Conservation (phyloP, 2,888 invertebrate species). For the Teinopalpus imperialis region DNA sequence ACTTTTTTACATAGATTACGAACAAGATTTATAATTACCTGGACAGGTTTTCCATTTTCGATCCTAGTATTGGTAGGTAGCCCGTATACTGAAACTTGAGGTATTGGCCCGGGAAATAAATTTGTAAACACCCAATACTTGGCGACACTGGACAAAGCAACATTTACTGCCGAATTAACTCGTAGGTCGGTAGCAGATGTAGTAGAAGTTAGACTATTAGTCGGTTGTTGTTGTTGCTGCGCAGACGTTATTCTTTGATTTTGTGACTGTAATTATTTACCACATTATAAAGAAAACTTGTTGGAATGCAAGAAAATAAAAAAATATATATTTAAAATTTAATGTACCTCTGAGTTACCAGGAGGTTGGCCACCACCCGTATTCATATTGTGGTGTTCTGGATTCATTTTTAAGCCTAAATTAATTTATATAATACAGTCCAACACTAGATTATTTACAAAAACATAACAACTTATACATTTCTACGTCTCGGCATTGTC, state of each 20-base stretch:
- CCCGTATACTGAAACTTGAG: conserved; percentile 88
- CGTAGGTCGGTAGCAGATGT: conserved; percentile 83
- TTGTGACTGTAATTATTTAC: conserved; percentile 59
- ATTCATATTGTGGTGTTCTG: conserved; percentile 79
- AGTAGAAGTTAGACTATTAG: conserved; percentile 66
- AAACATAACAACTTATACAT: conserved; percentile 69
- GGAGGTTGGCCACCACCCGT: conserved; percentile 82
- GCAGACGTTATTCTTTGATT: conserved; percentile 62
- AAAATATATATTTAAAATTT: conserved; percentile 36
- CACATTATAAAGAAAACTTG: conserved; percentile 39
- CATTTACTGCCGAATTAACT: conserved; percentile 85
- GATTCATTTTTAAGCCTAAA: conserved; percentile 71
- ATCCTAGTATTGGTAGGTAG: conserved; percentile 83
- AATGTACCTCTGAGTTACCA: conserved; percentile 79
- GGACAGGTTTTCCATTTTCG: conserved; percentile 83
- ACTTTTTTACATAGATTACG: conserved; percentile 5
- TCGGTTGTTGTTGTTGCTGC: conserved; percentile 60
- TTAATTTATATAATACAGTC: conserved; percentile 40
- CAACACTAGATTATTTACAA: conserved; percentile 59
- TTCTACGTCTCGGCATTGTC: conserved; percentile 75
- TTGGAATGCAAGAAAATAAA: conserved; percentile 29
- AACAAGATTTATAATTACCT: conserved; percentile 58
- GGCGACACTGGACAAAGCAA: conserved; percentile 88
- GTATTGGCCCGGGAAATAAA: conserved; percentile 88
- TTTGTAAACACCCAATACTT: conserved; percentile 93